phyloP scores from a whole-genome alignment of 1,140 invertebrate species.

The Sinonovacula constricta region DNA sequence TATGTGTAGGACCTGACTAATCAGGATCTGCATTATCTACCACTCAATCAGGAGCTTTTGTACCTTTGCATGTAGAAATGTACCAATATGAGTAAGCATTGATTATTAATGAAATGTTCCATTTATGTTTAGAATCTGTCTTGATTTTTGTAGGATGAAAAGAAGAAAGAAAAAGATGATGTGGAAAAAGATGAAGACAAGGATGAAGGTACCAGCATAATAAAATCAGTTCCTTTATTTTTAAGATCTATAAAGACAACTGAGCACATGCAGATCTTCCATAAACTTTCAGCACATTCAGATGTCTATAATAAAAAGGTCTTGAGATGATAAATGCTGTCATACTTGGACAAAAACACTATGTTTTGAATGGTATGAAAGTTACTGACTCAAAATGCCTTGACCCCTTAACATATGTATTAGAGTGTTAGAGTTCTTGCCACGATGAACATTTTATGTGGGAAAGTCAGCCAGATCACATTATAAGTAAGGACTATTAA shows the following conservation, averaged over 20 bases:
- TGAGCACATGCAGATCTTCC: background rate
- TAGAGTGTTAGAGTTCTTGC: too few relatives aligned
- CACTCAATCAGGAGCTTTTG: background rate
- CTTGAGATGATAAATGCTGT: background rate
- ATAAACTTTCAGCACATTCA: background rate
- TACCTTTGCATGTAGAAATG: background rate
- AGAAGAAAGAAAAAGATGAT: constrained; percentile 50
- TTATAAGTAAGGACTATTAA: too few relatives aligned
- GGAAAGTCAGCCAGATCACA: too few relatives aligned
- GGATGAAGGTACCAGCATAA: constrained; percentile 26
- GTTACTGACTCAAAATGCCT: too few relatives aligned
- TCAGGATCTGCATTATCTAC: too few relatives aligned
- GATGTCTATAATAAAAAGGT: background rate
- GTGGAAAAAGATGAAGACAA: constrained; percentile 36
- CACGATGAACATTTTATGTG: too few relatives aligned
- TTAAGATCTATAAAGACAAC: background rate
- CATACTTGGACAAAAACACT: too few relatives aligned
- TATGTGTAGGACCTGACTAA: too few relatives aligned
- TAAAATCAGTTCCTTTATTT: background rate
- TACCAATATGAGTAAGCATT: background rate
- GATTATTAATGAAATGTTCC: background rate
- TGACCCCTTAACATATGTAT: too few relatives aligned
- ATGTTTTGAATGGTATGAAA: too few relatives aligned
- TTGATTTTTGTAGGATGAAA: constrained; percentile 21
- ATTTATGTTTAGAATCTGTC: background rate